phyloP scores from a whole-genome alignment of 2,888 invertebrate genomes.

The Hirtodrosophila trivittata region DNA sequence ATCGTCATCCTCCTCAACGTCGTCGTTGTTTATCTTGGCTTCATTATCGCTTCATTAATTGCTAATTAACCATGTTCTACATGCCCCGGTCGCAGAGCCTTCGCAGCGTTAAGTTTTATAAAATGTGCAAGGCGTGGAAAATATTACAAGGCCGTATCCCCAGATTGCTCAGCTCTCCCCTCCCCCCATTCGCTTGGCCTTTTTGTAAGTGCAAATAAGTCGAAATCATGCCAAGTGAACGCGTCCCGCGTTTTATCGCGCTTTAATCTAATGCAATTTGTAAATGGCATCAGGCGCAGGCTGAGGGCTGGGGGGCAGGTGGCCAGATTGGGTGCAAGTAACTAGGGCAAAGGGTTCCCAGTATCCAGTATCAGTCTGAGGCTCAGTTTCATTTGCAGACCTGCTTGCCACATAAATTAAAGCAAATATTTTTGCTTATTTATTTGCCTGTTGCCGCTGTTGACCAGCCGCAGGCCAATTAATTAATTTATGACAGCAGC shows the following conservation, averaged over 20 bases:
- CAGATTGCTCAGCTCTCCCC: background rate
- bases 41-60: constrained; percentile 83
- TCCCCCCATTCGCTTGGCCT: constrained; percentile 49
- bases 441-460: constrained; percentile 62
- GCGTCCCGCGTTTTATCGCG: constrained; percentile 70
- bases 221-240: constrained; percentile 75
- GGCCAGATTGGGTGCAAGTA: constrained; percentile 10
- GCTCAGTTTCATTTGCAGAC: constrained; percentile 5
- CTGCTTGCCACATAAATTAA: constrained; percentile 61
- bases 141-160: constrained; percentile 48
- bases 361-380: constrained; percentile 1
- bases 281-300: constrained; percentile 62
- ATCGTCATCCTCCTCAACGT: constrained; percentile 22
- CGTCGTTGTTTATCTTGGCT: constrained; percentile 77
- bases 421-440: constrained; percentile 75
- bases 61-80: constrained; percentile 83
- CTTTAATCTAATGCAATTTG: constrained; percentile 78
- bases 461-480: constrained; percentile 72
- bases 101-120: constrained; percentile 45
- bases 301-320: background rate
- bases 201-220: constrained; percentile 77
- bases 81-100: constrained; percentile 48
- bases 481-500: constrained; percentile 74
- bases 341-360: constrained; percentile 51
- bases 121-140: constrained; percentile 75